These are phyloP conservation scores for Rhysida immarginata DNA, from an alignment of 1,140 invertebrate species.

Conservation along the genomic window DNA sequence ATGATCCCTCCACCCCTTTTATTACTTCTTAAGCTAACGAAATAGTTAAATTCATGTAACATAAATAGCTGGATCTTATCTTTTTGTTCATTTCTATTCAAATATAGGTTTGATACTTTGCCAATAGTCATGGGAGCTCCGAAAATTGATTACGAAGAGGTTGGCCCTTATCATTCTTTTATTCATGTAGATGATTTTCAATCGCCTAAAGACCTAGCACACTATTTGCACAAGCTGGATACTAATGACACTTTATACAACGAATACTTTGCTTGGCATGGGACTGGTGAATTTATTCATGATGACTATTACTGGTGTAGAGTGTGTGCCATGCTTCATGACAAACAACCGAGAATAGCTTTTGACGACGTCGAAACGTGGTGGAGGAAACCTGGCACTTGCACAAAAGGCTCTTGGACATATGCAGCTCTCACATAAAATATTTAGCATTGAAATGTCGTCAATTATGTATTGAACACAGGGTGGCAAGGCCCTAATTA, in stretches of 20 bases:
- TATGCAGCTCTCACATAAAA: too few relatives aligned
- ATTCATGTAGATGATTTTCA: slow-evolving; percentile 28
- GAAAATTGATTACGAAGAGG: slow-evolving; percentile 25
- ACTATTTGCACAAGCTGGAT: slow-evolving; percentile 21
- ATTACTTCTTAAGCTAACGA: too few relatives aligned
- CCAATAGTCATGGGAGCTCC: slow-evolving; percentile 35
- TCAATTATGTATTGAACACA: too few relatives aligned
- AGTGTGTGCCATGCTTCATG: slow-evolving; percentile 76
- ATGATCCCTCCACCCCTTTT: too few relatives aligned
- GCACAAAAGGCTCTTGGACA: slow-evolving; percentile 6
- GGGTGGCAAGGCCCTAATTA: too few relatives aligned
- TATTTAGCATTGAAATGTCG: too few relatives aligned
- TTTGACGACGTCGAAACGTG: slow-evolving; percentile 35
- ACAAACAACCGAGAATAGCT: slow-evolving; percentile 36
- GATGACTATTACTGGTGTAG: slow-evolving; percentile 92
- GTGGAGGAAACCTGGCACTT: slow-evolving; percentile 19
- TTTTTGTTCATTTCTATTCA: slow-evolving; percentile 1
- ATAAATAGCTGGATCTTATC: too few relatives aligned
- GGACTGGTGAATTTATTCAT: slow-evolving; percentile 55
- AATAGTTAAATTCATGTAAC: too few relatives aligned
- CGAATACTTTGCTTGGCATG: slow-evolving; percentile 35
- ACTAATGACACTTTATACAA: slow-evolving; percentile 19
- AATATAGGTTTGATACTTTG: slow-evolving; percentile 26
- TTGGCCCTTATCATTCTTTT: slow-evolving; percentile 27
- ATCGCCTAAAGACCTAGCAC: slow-evolving; percentile 23